Conservation (phyloP, 1,140 invertebrate genomes). For the Nasonia vitripennis region DNA sequence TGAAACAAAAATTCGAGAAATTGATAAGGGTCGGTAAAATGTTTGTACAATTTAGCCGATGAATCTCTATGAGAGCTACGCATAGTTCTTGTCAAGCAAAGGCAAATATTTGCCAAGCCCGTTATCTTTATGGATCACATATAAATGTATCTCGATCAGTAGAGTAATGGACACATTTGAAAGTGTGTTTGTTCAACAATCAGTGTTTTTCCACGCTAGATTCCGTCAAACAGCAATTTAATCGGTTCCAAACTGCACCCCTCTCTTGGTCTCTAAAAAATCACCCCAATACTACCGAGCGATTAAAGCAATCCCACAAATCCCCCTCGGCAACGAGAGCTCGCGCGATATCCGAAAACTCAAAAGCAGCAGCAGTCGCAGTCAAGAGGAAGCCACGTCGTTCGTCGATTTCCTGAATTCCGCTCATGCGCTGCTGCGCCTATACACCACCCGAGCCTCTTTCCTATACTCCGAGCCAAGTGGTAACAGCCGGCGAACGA, state of each 20-base stretch:
- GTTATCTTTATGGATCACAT: neutral
- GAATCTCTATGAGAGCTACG: too few species aligned
- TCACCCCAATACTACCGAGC: neutral
- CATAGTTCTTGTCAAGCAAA: too few species aligned
- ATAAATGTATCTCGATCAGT: neutral
- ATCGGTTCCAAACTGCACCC: neutral
- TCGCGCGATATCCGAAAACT: neutral
- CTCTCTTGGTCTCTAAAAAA: neutral
- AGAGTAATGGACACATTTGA: neutral
- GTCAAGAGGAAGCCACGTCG: neutral
- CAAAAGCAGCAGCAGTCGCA: neutral
- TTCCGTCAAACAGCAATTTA: neutral
- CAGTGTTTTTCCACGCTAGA: neutral
- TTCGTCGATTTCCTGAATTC: conserved; percentile 18
- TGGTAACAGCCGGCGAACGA: neutral
- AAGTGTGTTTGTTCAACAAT: neutral
- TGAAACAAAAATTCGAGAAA: too few species aligned
- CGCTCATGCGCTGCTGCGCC: conserved; percentile 15
- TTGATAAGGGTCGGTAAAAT: too few species aligned
- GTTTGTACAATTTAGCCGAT: too few species aligned
- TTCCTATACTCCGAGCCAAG: neutral
- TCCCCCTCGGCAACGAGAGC: neutral
- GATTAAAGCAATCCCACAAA: neutral
- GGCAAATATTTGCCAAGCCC: too few species aligned
- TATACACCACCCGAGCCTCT: neutral